Evolutionary conservation across 2,888 invertebrate species (phyloP).

Genomic region (Cephus nigrinus): DNA sequence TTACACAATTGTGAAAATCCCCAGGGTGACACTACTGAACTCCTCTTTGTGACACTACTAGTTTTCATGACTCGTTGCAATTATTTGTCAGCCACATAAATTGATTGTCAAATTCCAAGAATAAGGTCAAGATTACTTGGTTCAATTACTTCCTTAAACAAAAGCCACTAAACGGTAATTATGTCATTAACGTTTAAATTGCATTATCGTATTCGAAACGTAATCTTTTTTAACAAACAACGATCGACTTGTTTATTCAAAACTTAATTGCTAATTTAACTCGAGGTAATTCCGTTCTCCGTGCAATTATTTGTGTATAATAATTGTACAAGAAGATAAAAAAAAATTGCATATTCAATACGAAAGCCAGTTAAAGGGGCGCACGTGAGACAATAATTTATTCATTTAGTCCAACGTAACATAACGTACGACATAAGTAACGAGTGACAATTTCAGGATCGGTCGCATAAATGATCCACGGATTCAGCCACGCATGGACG

Average conservation of each 20-base stretch:
- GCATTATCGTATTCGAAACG: neutral
- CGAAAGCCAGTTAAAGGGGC: neutral
- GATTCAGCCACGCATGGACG: neutral
- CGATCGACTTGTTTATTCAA: neutral
- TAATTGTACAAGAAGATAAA: neutral
- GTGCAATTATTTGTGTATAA: neutral
- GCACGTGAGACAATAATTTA: neutral
- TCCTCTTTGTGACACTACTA: neutral
- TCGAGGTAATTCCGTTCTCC: neutral
- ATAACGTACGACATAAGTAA: neutral
- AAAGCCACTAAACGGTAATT: neutral
- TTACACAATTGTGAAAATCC: neutral
- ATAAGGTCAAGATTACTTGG: neutral
- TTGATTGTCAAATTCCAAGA: neutral
- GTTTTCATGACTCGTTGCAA: neutral
- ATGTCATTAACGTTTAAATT: neutral
- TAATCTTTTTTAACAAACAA: no score
- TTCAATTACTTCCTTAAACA: neutral
- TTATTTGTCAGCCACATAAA: neutral
- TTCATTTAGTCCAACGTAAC: neutral
- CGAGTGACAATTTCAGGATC: neutral
- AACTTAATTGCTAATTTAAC: neutral
- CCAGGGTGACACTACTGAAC: neutral
- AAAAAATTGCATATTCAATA: neutral
- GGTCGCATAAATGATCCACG: neutral